Base-by-base conservation (phyloP, 35 echinoderm and acorn worm species). In the Apostichopus japonicus region DNA sequence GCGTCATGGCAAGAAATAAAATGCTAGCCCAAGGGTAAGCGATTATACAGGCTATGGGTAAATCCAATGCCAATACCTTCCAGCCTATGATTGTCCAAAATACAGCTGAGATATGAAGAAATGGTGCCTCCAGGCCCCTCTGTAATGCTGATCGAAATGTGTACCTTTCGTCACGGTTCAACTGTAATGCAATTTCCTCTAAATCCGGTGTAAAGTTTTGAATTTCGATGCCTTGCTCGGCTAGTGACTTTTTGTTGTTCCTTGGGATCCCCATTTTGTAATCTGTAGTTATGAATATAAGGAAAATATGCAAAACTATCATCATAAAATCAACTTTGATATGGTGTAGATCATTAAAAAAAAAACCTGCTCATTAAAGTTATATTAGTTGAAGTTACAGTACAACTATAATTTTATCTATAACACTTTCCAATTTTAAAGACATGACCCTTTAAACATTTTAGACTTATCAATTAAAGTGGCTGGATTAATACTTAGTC, bases 111-210 rank as follows among this genome's bases (percentile, higher is more conserved):
- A 84, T 57, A 19, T 84, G 81, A 10, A 84, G 11, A 22, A 59
- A 84, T 0, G 81, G 81, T 53, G 81, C 81, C 57, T 23, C 15
- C 7, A 84, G 57, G 56, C 81, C 54, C 54, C 17, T 56, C 15
- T 24, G 54, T 16, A 58, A 55, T 2, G 81, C 54, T 6, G 23
- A 16, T 17, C 57, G 16, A 10, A 23, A 53, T 21, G 17, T 62
- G 24, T 89, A 89, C 51, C 86, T 33, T n/a, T 62, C 21, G 17
- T 16, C 24, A 6, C 13, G 4, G 62, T 72, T 89, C 86, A 89
- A 24, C 24, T 65, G 86, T 27, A 10, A 19, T 13, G 25, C 86
- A 9, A 2, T 24, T 14, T 89, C 61, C 72, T 89, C 86, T 2
- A 89, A 89, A 10, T 72, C 21, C 2, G 57, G 54, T 15, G 86